A percentile compares a stretch with the other conserved stretches of the same genome.
These are phyloP conservation scores for Zapornia atra DNA, from an alignment of 2,113 vertebrate genomes.

Conservation along the genomic window DNA sequence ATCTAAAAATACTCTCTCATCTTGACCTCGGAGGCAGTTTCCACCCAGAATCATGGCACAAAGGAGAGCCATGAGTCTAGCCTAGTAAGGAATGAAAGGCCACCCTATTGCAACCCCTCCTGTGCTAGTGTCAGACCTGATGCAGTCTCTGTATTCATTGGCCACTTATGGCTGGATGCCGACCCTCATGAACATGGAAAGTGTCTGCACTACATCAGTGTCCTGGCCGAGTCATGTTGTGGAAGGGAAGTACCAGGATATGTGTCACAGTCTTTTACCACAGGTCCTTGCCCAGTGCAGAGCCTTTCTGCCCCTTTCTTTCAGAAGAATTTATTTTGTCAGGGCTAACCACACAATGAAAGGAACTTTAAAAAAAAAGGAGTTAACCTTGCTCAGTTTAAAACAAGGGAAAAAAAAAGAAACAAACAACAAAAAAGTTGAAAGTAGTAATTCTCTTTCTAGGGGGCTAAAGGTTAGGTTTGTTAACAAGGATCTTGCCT, in stretches of 20 bases:
- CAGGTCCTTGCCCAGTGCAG: not conserved
- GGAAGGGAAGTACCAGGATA: not conserved
- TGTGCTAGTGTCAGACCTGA: not conserved
- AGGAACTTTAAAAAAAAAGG: not conserved
- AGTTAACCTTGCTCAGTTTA: not conserved
- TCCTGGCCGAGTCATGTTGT: not conserved
- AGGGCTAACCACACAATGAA: not conserved
- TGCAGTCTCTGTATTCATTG: not conserved
- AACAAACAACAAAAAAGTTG: not conserved
- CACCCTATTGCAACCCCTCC: fast-evolving
- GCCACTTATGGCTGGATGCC: not conserved
- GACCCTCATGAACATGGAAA: fast-evolving
- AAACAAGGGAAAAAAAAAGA: not conserved
- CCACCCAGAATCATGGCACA: not conserved
- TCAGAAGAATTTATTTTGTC: not conserved
- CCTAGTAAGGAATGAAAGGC: not conserved
- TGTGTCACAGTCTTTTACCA: not conserved
- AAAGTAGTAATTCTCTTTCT: not conserved
- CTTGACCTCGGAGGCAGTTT: not conserved
- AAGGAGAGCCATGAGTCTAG: not conserved
- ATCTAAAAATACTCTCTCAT: not conserved
- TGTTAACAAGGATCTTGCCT: not conserved
- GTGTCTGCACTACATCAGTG: not conserved
- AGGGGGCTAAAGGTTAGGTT: not conserved
- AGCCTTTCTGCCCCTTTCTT: not conserved